Base-by-base conservation (phyloP, 2,113 vertebrate species). In the Neomonachus schauinslandi region DNA sequence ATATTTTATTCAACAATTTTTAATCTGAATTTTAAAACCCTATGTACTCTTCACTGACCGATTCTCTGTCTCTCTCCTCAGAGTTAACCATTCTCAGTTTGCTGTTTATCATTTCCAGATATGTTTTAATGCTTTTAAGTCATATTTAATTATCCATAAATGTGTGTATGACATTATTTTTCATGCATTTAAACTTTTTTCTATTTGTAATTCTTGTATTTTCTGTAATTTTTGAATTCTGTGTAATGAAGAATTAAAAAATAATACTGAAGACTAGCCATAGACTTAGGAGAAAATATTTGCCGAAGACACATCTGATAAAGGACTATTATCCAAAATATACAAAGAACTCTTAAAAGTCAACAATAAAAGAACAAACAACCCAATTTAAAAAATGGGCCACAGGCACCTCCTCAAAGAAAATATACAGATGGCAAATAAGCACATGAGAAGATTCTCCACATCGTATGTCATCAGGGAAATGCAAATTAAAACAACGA, bases 61-160 rank as follows among this genome's bases (percentile, higher is more conserved):
- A 51, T 96, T 82, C 74, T 87, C 13, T 92, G 33, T 80, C 26
- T 31, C 24, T 83, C 49, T 51, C 28, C 33, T 90, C 72, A 55
- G 31, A 69, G 31, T 86, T 72, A 71, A 39, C 21, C 21, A 53
- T 57, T 89, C 71, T 93, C 9, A 7, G 76, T 51, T 91, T 92
- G 12, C 39, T 63, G 4, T 39, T 92, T 4, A 59, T 71, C 18
- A 67, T 88, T 55, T 94, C 49, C 76, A 91, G 46, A 65, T 5
- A 82, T 91, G 36, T n/a, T 91, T 95, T 79, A 93, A 57, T 59
- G 26, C 46, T 67, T 69, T 94, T 22, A 67, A 67, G 42, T 87
- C 2, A 59, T 61, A 31, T 63, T 82, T 69, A 77, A 76, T 87
- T 63, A 91, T 55, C 10, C 14, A 6, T 51, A 76, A 77, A 42